Evolutionary conservation across 2,888 invertebrate species (phyloP).

Genomic region (Drosophila formosana): DNA sequence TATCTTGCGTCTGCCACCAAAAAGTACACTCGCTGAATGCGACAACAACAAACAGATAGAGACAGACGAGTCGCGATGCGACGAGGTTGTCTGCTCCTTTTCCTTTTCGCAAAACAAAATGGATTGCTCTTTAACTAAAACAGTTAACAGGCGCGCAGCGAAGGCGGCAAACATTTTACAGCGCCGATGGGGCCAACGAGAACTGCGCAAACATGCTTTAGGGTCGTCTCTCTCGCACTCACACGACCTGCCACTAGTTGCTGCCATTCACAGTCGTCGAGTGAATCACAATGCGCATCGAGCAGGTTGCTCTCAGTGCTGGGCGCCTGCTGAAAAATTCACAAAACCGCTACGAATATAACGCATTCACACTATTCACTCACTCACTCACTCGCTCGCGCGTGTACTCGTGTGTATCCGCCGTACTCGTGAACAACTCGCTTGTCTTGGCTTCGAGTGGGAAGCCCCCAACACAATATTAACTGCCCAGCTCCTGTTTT

Average conservation of each 20-base stretch:
- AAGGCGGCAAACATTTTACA: constrained; percentile 23
- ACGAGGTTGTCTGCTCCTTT: constrained; percentile 65
- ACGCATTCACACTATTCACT: constrained; percentile 78
- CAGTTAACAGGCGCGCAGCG: constrained; percentile 83
- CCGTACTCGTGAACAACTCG: not conserved
- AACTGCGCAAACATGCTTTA: constrained; percentile 52
- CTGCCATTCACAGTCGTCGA: constrained; percentile 47
- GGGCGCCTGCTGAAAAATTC: constrained; percentile 82
- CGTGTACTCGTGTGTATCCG: constrained; percentile 36
- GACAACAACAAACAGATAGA: constrained; percentile 10
- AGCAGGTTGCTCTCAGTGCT: constrained; percentile 40
- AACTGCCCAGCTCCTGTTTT: constrained; percentile 4
- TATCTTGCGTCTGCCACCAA: constrained; percentile 7
- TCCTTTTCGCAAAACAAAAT: constrained; percentile 82
- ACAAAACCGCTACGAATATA: constrained; percentile 83
- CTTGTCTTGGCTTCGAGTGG: constrained; percentile 13
- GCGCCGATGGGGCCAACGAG: constrained; percentile 24
- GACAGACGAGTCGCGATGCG: not conserved
- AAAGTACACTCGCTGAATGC: constrained; percentile 31
- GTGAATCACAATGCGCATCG: constrained; percentile 36
- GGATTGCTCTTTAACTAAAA: constrained; percentile 85
- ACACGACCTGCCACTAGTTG: not conserved
- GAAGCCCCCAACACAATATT: not conserved
- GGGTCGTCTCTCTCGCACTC: constrained; percentile 50
- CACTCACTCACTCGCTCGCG: constrained; percentile 64